Percentiles rank a stretch among this genome's conserved stretches.
Conservation (phyloP, 2,888 invertebrate genomes). For the Eulithis prunata region DNA sequence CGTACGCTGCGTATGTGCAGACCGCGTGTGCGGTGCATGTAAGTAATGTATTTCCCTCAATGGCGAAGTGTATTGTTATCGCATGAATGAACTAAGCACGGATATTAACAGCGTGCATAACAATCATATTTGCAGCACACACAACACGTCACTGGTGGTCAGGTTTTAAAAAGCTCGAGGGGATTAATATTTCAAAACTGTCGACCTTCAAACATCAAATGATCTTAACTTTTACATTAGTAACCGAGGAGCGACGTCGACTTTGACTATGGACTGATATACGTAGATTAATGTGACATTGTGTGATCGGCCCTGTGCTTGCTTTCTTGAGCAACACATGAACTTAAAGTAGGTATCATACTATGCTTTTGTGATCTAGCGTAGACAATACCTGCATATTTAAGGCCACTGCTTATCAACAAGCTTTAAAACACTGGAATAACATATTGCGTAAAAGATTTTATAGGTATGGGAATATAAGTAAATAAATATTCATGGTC, state of each 20-base stretch:
- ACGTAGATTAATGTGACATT: slow-evolving; percentile 65
- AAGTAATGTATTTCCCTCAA: background rate
- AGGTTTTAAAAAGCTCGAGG: slow-evolving; percentile 63
- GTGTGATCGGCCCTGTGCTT: slow-evolving; percentile 49
- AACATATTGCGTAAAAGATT: too few species aligned
- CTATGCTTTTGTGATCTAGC: too few species aligned
- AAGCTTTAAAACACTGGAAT: too few species aligned
- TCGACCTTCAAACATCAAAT: slow-evolving; percentile 72
- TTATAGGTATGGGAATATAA: too few species aligned
- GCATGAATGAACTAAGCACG: slow-evolving; percentile 10
- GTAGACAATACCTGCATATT: too few species aligned
- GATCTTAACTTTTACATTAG: slow-evolving; percentile 74
- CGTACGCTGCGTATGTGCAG: background rate
- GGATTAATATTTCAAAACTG: slow-evolving; percentile 69
- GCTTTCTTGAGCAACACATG: slow-evolving; percentile 51
- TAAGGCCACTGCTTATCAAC: too few species aligned
- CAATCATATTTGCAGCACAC: slow-evolving; percentile 22
- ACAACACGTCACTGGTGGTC: slow-evolving; percentile 43
- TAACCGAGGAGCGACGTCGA: slow-evolving; percentile 45
- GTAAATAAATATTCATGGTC: too few species aligned
- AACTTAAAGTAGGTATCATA: slow-evolving; percentile 12
- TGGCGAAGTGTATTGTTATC: background rate
- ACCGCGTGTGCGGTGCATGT: slow-evolving; percentile 1
- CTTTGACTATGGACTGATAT: slow-evolving; percentile 55
- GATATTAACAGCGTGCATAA: slow-evolving; percentile 11